Base-by-base conservation (phyloP, 1,140 invertebrate genomes). In the Neodiprion pinetum region DNA sequence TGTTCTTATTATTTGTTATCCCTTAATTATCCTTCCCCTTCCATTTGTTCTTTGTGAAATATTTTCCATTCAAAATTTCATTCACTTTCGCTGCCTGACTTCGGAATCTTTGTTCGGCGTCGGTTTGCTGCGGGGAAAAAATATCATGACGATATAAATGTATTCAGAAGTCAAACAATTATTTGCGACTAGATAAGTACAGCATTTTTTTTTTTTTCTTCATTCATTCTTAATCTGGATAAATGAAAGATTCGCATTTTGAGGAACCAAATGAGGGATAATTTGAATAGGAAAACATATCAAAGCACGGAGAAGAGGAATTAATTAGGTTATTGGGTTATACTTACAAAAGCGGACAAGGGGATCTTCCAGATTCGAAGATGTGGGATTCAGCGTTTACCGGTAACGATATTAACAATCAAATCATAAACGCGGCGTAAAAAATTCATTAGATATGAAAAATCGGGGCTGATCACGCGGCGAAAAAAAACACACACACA, bases 81-180 rank as follows among this genome's bases (percentile, higher is more conserved):
- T 70, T 90, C 87, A 90, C 76, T 90, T 90, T 80, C 89, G 88
- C 72, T 90, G 89, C 69, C 89, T 86, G 69, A 90, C 87, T 70
- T 88, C 87, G 23, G 87, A 88, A 67, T 89, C 88, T 81, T 90
- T 90, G 78, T 89, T 89, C 69, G 88, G 86, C 66, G 85, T 83
- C 53, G 87, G 86, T 76, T 88, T 88, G 61, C 87, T 88, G 75
- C 12, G 76, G 7, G 79, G 65, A 75, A 47, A 78, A 73, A 77
- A 74, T 67, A 68, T 40, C 23, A 72, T 10, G 28, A 70, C 74
- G 23, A 71, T 72, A 72, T 53, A 47, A 21, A 5, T 14, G 2
- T 12, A 67, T 47, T 9, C 4, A 14, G 2, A 48, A 71, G 67
- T 21, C 67, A 68, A 17, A n/a, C 47, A 23, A 23, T 74, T 12